Evolutionary conservation across 2,888 invertebrate species (phyloP).

Genomic region (Malachius bipustulatus): DNA sequence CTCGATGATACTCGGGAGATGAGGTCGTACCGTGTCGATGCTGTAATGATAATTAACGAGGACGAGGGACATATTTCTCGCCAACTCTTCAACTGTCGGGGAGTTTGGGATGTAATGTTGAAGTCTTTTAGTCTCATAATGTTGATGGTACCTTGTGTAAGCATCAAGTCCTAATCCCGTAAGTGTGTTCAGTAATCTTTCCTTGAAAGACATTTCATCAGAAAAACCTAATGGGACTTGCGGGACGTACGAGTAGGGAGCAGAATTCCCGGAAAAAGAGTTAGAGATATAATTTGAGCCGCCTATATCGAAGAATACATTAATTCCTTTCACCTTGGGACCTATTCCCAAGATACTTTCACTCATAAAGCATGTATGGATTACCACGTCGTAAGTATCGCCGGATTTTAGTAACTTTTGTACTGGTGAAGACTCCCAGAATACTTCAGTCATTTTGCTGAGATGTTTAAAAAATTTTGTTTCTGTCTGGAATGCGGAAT

Average conservation of each 20-base stretch:
- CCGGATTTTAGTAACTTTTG: conserved; percentile 5
- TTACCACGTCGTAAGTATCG: conserved; percentile 9
- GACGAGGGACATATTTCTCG: conserved; percentile 22
- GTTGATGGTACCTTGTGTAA: background rate
- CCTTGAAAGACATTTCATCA: background rate
- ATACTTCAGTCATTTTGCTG: too few species aligned
- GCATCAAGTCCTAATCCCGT: too few species aligned
- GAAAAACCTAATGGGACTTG: background rate
- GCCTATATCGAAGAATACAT: conserved; percentile 8
- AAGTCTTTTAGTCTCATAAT: conserved; percentile 16
- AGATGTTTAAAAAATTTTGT: too few species aligned
- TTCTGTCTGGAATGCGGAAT: too few species aligned
- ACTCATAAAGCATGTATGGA: conserved; percentile 4
- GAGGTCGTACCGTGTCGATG: conserved; percentile 25
- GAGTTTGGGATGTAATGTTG: conserved; percentile 23
- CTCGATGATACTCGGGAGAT: conserved; percentile 27
- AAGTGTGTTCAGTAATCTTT: background rate
- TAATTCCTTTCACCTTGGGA: conserved; percentile 8
- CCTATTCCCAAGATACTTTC: conserved; percentile 9
- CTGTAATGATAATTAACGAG: conserved; percentile 26
- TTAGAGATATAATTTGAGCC: conserved; percentile 2
- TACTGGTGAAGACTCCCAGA: conserved; percentile 8
- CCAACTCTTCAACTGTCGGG: conserved; percentile 21
- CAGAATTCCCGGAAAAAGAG: background rate
- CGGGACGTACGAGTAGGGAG: background rate